These are phyloP conservation scores for Thera obeliscata DNA, from an alignment of 2,888 invertebrate genomes.

Conservation along the genomic window DNA sequence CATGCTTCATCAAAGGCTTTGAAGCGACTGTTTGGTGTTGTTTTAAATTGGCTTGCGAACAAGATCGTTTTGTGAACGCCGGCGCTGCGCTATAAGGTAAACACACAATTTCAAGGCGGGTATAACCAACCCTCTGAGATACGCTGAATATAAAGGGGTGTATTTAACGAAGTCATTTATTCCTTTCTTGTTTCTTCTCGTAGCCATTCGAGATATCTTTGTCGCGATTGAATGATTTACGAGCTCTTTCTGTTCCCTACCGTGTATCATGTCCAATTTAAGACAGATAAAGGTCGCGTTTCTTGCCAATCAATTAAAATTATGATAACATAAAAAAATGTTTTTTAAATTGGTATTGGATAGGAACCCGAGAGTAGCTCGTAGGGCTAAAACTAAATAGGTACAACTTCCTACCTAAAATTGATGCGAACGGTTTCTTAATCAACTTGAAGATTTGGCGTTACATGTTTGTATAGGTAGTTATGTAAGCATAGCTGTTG, in stretches of 20 bases:
- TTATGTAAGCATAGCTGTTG: no score
- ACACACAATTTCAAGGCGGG: slow-evolving; percentile 68
- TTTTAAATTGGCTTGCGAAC: slow-evolving; percentile 72
- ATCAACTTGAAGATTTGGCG: no score
- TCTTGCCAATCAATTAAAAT: no score
- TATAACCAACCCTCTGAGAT: slow-evolving; percentile 53
- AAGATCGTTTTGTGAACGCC: slow-evolving; percentile 54
- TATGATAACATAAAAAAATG: no score
- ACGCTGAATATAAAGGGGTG: slow-evolving; percentile 59
- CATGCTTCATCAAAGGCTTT: slow-evolving; percentile 67
- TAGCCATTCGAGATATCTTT: slow-evolving; percentile 46
- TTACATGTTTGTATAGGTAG: no score
- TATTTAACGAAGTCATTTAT: slow-evolving; percentile 71
- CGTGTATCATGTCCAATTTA: not conserved
- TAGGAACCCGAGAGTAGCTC: no score
- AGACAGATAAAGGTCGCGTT: no score
- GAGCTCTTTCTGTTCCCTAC: slow-evolving; percentile 50
- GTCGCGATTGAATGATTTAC: slow-evolving; percentile 61
- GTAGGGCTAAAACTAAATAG: no score
- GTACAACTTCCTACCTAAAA: no score
- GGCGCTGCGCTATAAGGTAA: slow-evolving; percentile 53
- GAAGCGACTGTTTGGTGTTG: slow-evolving; percentile 57
- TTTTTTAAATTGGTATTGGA: no score
- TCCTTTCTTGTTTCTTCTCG: slow-evolving; percentile 53
- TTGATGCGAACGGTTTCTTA: no score